A percentile compares a stretch with the other conserved stretches of the same genome.
Evolutionary conservation across 2,888 invertebrate species (phyloP).

Genomic region (Marasmarcha lunaedactyla): DNA sequence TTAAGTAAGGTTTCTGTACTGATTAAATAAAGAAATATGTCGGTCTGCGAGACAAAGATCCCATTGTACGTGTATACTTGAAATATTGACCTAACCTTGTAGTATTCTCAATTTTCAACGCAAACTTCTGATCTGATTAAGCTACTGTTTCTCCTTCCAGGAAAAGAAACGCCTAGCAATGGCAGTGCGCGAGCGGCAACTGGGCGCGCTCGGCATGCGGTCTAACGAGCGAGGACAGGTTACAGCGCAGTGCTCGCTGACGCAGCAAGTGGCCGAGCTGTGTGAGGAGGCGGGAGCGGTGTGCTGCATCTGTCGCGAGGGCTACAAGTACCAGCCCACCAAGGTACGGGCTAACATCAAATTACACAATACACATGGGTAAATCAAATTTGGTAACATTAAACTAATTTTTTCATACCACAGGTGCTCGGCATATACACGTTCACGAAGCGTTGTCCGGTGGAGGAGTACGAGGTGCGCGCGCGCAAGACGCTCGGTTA

Average conservation of each 20-base stretch:
- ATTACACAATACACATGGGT: neutral
- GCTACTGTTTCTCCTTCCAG: too few species aligned
- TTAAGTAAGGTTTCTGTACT: too few species aligned
- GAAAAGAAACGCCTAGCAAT: conserved; percentile 98
- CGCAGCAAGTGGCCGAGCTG: conserved; percentile 94
- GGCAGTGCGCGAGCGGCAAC: conserved; percentile 96
- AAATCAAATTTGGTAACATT: neutral
- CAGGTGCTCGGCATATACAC: conserved; percentile 95
- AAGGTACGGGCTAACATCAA: too few species aligned
- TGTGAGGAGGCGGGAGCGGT: conserved; percentile 96
- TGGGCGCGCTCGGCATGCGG: conserved; percentile 94
- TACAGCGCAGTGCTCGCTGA: conserved; percentile 89
- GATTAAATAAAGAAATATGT: too few species aligned
- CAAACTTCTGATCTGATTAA: too few species aligned
- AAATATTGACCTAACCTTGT: too few species aligned
- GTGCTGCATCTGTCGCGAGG: conserved; percentile 98
- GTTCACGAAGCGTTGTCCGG: conserved; percentile 93
- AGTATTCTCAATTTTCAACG: too few species aligned
- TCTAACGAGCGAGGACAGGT: conserved; percentile 98
- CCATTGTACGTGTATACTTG: too few species aligned
- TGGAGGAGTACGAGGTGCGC: conserved; percentile 93
- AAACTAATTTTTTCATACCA: too few species aligned
- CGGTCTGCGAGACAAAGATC: too few species aligned
- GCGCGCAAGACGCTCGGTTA: conserved; percentile 89
- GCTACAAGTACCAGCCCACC: conserved; percentile 94